Evolutionary conservation across 2,113 vertebrate species (phyloP).

Genomic region (Sinocyclocheilus grahami): DNA sequence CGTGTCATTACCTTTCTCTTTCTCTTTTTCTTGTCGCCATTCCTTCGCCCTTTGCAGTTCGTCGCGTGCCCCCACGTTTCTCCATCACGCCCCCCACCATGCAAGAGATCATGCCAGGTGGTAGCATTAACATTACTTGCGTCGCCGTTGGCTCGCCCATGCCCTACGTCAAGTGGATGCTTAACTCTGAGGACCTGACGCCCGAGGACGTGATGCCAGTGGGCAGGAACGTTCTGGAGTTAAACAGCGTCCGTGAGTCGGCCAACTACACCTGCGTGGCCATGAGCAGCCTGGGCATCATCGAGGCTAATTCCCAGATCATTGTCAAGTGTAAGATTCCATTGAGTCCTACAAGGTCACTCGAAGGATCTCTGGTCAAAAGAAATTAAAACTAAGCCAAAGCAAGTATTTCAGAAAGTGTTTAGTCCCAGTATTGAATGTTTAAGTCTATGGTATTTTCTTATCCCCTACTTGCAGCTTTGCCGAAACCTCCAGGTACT

Average conservation of each 20-base stretch:
- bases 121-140: slow-evolving; percentile 98
- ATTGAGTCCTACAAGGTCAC: slow-evolving; percentile 8
- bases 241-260: slow-evolving; percentile 93
- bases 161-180: slow-evolving; percentile 99
- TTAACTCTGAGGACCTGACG: slow-evolving; percentile 92
- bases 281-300: slow-evolving; percentile 98
- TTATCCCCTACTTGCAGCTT: slow-evolving; percentile 76
- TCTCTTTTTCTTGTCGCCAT: slow-evolving; percentile 69
- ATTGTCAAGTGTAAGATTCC: slow-evolving; percentile 89
- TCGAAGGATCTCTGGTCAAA: not conserved
- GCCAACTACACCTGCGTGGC: slow-evolving; percentile 99
- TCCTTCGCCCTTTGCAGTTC: slow-evolving; percentile 83
- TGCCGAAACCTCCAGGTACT: slow-evolving; percentile 94
- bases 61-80: slow-evolving; percentile 95
- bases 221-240: slow-evolving; percentile 94
- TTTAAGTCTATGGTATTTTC: not conserved
- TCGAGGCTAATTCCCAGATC: slow-evolving; percentile 95
- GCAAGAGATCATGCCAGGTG: slow-evolving; percentile 98
- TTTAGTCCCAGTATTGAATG: not conserved
- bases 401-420: not conserved
- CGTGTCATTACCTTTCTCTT: slow-evolving; percentile 81
- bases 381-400: not conserved
- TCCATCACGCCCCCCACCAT: slow-evolving; percentile 94
- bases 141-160: slow-evolving; percentile 98
- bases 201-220: slow-evolving; percentile 98